phyloP scores from a whole-genome alignment of 2,888 invertebrate genomes.

The Synergus gifuensis region DNA sequence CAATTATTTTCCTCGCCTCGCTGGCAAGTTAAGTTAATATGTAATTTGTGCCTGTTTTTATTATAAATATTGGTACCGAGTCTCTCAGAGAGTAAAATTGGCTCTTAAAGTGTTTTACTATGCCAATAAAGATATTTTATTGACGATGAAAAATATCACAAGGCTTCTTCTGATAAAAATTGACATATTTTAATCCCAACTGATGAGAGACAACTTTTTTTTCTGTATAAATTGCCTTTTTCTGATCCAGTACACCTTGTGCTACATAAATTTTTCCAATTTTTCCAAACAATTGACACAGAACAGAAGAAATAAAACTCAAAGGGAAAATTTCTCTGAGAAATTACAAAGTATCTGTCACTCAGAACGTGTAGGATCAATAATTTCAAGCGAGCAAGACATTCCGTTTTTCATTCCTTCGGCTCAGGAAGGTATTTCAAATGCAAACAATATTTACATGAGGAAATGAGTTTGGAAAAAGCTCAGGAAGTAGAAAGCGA shows the following conservation, averaged over 20 bases:
- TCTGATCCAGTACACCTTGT: too few species aligned
- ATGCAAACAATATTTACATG: constrained; percentile 75
- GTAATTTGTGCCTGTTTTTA: background rate
- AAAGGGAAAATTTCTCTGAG: background rate
- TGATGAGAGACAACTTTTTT: background rate
- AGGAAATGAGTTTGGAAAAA: constrained; percentile 73
- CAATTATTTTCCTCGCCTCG: constrained; percentile 4
- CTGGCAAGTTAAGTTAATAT: background rate
- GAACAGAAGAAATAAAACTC: background rate
- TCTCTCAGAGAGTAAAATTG: background rate
- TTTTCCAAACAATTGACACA: background rate
- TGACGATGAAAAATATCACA: background rate
- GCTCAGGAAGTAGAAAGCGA: constrained; percentile 63
- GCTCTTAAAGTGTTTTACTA: background rate
- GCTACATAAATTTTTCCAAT: background rate
- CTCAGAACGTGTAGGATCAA: constrained; percentile 15
- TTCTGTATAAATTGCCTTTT: too few species aligned
- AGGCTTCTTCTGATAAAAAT: background rate
- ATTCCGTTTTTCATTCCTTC: constrained; percentile 45
- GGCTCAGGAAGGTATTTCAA: constrained; percentile 48
- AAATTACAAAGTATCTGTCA: constrained; percentile 4
- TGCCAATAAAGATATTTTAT: background rate
- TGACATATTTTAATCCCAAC: background rate
- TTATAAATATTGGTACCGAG: background rate
- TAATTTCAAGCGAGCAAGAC: constrained; percentile 3